Conservation (phyloP, 2,888 invertebrate species). For the Sepioteuthis lessoniana region DNA sequence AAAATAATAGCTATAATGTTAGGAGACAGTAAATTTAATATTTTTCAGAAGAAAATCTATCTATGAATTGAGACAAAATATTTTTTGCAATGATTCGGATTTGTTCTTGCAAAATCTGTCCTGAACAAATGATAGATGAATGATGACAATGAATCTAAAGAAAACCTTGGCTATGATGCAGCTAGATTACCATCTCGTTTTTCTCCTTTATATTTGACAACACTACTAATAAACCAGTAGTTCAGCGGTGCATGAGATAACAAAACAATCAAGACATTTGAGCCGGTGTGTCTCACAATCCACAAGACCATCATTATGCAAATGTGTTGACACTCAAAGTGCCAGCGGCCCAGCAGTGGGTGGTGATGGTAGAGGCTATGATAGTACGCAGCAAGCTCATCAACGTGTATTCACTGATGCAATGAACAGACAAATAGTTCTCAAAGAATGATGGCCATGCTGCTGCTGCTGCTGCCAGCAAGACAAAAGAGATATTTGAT, state of each 20-base stretch:
- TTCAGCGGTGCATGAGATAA: background rate
- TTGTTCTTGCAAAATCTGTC: background rate
- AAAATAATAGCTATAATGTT: too few species aligned
- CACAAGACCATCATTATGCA: background rate
- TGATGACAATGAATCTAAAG: background rate
- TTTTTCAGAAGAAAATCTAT: too few species aligned
- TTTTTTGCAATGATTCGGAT: background rate
- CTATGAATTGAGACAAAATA: too few species aligned
- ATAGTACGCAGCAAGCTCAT: background rate
- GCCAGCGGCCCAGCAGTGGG: background rate
- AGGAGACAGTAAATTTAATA: too few species aligned
- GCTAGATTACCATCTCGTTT: background rate
- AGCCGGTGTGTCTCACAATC: background rate
- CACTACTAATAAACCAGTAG: background rate
- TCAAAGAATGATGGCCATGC: background rate
- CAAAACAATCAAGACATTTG: slow-evolving; percentile 33
- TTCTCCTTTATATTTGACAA: background rate
- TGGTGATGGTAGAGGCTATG: background rate
- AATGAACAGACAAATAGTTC: background rate
- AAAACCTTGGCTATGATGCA: background rate
- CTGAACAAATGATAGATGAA: background rate
- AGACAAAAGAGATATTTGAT: background rate
- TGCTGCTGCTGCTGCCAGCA: background rate
- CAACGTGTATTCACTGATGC: background rate
- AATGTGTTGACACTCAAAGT: slow-evolving; percentile 1